Evolutionary conservation across 2,888 invertebrate species (phyloP).

Genomic region (Agonopterix alstromeriana): DNA sequence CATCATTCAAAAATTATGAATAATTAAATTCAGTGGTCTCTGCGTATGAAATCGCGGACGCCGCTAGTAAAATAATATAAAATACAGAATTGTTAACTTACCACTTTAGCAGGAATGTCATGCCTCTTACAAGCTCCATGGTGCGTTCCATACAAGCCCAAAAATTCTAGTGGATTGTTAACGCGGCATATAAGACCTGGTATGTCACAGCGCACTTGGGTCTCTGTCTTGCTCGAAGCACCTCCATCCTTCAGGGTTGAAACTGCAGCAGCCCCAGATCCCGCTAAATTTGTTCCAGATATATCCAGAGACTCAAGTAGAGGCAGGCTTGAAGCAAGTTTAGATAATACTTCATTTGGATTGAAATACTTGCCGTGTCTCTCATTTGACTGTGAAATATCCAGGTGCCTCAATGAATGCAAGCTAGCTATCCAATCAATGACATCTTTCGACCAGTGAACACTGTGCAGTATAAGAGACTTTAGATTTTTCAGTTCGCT

Average conservation of each 20-base stretch:
- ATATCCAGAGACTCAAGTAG: slow-evolving; percentile 91
- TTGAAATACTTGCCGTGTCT: slow-evolving; percentile 84
- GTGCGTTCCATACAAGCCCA: slow-evolving; percentile 93
- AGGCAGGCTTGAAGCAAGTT: slow-evolving; percentile 84
- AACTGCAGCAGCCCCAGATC: slow-evolving; percentile 83
- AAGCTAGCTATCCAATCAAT: slow-evolving; percentile 78
- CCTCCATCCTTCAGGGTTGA: slow-evolving; percentile 26
- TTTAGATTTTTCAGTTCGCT: slow-evolving; percentile 80
- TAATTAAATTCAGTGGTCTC: too few relatives aligned
- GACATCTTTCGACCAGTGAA: slow-evolving; percentile 80
- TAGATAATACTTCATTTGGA: slow-evolving; percentile 83
- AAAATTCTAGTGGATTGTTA: slow-evolving; percentile 87
- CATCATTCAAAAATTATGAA: too few relatives aligned
- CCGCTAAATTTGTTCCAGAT: slow-evolving; percentile 96
- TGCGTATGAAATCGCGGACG: too few relatives aligned
- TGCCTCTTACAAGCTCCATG: slow-evolving; percentile 93
- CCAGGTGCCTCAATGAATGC: slow-evolving; percentile 81
- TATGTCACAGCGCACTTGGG: slow-evolving; percentile 81
- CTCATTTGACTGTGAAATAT: slow-evolving; percentile 87
- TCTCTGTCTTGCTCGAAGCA: slow-evolving; percentile 26
- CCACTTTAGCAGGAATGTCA: slow-evolving; percentile 93
- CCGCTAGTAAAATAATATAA: background rate
- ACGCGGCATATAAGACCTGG: slow-evolving; percentile 89
- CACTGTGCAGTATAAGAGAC: slow-evolving; percentile 89
- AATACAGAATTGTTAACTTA: slow-evolving; percentile 45